Base-by-base conservation (phyloP, 2,113 vertebrate genomes). In the Gymnogyps californianus region DNA sequence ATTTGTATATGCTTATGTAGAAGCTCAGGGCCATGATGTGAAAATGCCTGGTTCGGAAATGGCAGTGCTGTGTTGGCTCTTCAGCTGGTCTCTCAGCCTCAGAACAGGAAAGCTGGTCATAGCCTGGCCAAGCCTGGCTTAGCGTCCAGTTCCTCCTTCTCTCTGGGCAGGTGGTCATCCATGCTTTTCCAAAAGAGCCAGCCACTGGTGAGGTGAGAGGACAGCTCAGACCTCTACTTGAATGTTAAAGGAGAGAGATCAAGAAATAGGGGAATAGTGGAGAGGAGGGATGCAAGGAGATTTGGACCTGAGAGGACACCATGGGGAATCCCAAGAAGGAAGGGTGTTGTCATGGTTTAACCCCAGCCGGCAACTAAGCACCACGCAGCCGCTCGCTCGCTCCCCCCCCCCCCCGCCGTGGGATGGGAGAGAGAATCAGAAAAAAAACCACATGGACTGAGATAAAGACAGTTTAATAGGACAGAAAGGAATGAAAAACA, bases 21-120 rank as follows among this genome's bases (percentile, higher is more conserved):
- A 62, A 71, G 32, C 55, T 90, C 36, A 42, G 49, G 28, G 28
- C 28, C 8, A 0, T 26, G 31, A 17, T 31, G 51, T 87, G 64
- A 59, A 90, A 81, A 75, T 21, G 19, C 36, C 28, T 69, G 24
- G 4, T 11, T 72, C 1, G 0, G 65, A 64, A 67, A 46, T 2
- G 2, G 19, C 47, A 62, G 28, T 1, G 0, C 72, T 6, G 7
- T 65, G 38, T 47, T 4, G 1, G 9, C 31, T 79, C 25, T 54
- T 67, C 70, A 70, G 26, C 59, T 1, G 0, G 9, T 66, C 49
- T 16, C 18, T 81, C 52, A 61, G n/a, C 40, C 40, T 66, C 32
- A 34, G 26, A 29, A 80, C 2, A 4, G n/a, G 4, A 25, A 70
- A 70, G 3, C 13, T 58, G 46, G 25, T 46, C 52, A 24, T n/a